phyloP scores from a whole-genome alignment of 2,113 vertebrate species.

The Gallinago jamesoni region DNA sequence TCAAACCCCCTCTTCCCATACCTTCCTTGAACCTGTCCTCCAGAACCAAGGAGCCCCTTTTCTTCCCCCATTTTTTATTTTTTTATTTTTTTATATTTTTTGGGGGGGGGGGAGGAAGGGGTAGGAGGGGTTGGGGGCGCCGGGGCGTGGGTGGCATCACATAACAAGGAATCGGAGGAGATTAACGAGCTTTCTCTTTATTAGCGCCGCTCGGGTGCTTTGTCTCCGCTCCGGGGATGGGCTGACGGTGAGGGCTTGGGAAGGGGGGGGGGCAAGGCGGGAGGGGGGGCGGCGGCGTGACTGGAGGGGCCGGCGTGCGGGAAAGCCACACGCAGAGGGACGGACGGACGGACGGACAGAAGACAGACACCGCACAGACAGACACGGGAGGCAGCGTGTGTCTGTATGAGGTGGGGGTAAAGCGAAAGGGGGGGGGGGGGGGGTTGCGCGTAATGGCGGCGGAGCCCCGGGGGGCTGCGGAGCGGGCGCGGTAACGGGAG shows the following conservation, averaged over 20 bases:
- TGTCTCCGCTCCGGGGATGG: conserved; percentile 1
- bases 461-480: neutral
- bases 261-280: too few species aligned
- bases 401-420: neutral
- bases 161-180: neutral
- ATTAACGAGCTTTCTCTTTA: neutral
- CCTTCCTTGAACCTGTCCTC: neutral
- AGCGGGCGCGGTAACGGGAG: too few species aligned
- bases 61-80: neutral
- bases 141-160: neutral
- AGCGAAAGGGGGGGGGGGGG: too few species aligned
- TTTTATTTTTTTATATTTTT: neutral
- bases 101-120: neutral
- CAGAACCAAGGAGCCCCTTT: neutral
- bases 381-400: neutral
- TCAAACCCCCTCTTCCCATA: neutral
- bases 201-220: conserved; percentile 16
- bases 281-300: neutral
- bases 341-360: neutral
- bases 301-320: neutral
- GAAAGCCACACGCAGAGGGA: neutral
- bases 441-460: neutral
- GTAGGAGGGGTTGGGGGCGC: neutral
- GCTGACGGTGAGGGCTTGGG: neutral
- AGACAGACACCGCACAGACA: neutral